Conservation (phyloP, 1,140 invertebrate species). For the Hestina assimilis region DNA sequence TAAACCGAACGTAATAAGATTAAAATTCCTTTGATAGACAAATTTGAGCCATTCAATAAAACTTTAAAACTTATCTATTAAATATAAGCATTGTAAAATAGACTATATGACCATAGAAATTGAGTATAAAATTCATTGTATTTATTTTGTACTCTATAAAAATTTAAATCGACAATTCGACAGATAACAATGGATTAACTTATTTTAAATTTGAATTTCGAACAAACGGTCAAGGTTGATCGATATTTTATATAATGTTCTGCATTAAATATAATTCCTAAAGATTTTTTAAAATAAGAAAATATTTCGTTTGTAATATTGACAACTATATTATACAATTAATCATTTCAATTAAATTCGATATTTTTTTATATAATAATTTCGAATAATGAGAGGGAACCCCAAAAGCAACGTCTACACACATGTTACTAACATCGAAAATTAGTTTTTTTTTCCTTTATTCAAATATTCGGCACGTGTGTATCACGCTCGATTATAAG, state of each 20-base stretch:
- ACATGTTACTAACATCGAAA: constrained; percentile 10
- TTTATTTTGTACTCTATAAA: constrained; percentile 1
- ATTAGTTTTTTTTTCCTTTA: constrained; percentile 26
- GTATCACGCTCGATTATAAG: constrained; percentile 12
- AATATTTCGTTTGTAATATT: background rate
- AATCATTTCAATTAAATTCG: no score
- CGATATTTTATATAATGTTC: background rate
- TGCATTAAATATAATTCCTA: background rate
- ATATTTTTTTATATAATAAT: no score
- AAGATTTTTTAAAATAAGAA: background rate
- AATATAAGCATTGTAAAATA: background rate
- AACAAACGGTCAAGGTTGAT: constrained; percentile 11
- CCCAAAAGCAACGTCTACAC: constrained; percentile 15
- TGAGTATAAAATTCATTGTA: background rate
- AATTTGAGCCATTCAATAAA: constrained; percentile 1
- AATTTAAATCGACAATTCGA: constrained; percentile 14
- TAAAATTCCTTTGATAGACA: background rate
- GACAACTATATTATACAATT: no score
- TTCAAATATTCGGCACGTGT: constrained; percentile 29
- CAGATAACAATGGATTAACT: constrained; percentile 19
- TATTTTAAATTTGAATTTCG: constrained; percentile 20
- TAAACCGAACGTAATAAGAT: background rate
- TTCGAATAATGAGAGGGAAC: constrained; percentile 10
- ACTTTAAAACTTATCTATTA: constrained; percentile 4
- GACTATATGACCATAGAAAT: background rate